These are phyloP conservation scores for Myopa testacea DNA, from an alignment of 2,888 invertebrate species.

Conservation along the genomic window DNA sequence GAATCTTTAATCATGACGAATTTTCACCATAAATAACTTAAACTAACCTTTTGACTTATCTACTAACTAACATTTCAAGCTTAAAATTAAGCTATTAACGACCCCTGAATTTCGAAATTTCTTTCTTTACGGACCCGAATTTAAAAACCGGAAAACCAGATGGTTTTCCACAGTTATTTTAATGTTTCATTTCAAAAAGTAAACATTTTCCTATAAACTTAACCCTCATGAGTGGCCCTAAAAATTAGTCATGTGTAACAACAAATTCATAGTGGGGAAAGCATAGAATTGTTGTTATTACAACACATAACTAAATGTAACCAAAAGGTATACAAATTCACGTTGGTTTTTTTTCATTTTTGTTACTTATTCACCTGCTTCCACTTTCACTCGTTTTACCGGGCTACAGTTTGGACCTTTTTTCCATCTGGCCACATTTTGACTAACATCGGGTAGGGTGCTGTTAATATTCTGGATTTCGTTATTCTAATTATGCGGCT, in stretches of 20 bases:
- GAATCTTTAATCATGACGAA: neutral
- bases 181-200: neutral
- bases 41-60: too few species aligned
- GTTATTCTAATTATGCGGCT: too few species aligned
- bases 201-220: neutral
- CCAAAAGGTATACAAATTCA: neutral
- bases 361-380: neutral
- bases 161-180: neutral
- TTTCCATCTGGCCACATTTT: neutral
- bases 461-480: too few species aligned
- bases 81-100: too few species aligned
- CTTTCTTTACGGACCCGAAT: neutral
- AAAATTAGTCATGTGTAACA: neutral
- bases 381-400: neutral
- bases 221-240: neutral
- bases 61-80: too few species aligned
- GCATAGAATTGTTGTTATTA: neutral
- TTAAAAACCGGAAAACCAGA: neutral
- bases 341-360: neutral
- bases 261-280: neutral
- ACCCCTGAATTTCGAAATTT: neutral
- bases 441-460: neutral
- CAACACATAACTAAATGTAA: neutral
- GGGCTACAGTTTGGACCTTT: neutral
- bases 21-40: too few species aligned